Conservation (phyloP, 1,140 invertebrate genomes). For the Elysia chlorotica region DNA sequence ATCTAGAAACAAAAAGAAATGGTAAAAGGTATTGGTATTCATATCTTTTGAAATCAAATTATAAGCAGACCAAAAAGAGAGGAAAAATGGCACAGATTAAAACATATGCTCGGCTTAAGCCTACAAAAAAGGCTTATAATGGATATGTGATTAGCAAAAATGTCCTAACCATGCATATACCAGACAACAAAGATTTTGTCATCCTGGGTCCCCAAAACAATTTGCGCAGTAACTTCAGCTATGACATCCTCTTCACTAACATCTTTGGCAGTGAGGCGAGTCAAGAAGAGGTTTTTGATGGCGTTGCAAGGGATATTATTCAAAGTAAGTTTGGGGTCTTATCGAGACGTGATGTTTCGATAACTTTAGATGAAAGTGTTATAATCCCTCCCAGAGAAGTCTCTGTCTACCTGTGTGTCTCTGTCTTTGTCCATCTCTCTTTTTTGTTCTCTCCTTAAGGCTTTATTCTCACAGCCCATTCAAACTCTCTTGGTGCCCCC, state of each 20-base stretch:
- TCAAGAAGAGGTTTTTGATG: conserved; percentile 55
- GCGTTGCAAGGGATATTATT: conserved; percentile 50
- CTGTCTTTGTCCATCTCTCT: no score
- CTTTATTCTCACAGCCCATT: no score
- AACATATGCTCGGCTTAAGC: conserved; percentile 55
- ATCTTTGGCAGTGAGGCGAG: conserved; percentile 43
- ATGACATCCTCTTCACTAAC: conserved; percentile 55
- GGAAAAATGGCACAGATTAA: conserved; percentile 59
- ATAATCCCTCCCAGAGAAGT: no score
- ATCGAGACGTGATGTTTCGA: not conserved
- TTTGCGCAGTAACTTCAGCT: conserved; percentile 33
- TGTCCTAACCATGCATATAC: conserved; percentile 44
- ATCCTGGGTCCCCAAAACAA: conserved; percentile 22
- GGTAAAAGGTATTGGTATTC: not conserved
- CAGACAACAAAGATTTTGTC: conserved; percentile 40
- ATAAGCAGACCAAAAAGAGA: no score
- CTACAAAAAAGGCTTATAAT: conserved; percentile 39
- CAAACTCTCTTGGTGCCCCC: no score
- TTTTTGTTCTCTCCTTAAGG: no score
- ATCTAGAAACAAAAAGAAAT: not conserved
- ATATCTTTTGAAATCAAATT: no score
- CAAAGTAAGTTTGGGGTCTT: conserved; percentile 33
- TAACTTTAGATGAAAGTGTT: no score
- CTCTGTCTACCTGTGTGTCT: no score
- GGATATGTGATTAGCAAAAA: conserved; percentile 44